Percentiles rank a stretch among this genome's conserved stretches.
Conservation (phyloP, 1,140 invertebrate species). For the Drosophila lacteicornis region DNA sequence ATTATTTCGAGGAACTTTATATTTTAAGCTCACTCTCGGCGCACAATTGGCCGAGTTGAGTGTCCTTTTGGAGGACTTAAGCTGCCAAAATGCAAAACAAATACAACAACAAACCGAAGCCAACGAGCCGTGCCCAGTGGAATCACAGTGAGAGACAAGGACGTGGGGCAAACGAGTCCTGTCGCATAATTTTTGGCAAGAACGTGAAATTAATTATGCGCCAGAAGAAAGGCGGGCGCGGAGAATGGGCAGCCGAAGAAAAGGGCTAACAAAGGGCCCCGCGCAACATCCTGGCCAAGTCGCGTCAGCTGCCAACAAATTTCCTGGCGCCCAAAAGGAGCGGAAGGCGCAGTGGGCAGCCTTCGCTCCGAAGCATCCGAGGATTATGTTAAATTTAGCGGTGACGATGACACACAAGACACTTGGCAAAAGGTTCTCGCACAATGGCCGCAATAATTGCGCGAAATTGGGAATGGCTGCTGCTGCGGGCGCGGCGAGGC, state of each 20-base stretch:
- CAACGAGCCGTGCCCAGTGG: conserved; percentile 17
- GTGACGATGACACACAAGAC: conserved; percentile 73
- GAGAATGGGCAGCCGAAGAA: conserved; percentile 16
- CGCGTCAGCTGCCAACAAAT: conserved; percentile 70
- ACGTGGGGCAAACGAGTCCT: conserved; percentile 51
- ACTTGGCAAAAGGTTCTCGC: conserved; percentile 77
- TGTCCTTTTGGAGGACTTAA: conserved; percentile 24
- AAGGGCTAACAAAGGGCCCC: conserved; percentile 27
- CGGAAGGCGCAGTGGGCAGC: conserved; percentile 20
- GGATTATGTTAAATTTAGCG: conserved; percentile 82
- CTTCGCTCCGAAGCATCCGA: conserved; percentile 47
- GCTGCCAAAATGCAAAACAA: conserved; percentile 45
- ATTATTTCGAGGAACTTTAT: conserved; percentile 16
- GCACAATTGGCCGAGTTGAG: conserved; percentile 29
- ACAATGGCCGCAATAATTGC: conserved; percentile 78
- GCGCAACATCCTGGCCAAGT: conserved; percentile 44
- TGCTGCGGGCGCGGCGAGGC: conserved; percentile 1
- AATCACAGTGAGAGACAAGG: conserved; percentile 56
- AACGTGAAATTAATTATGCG: conserved; percentile 81
- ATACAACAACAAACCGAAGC: conserved; percentile 15
- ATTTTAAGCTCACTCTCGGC: conserved; percentile 20
- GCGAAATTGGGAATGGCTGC: conserved; percentile 20
- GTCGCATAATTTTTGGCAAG: conserved; percentile 80
- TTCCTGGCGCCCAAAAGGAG: conserved; percentile 43
- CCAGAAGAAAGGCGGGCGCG: conserved; percentile 58